phyloP scores from a whole-genome alignment of 1,140 invertebrate species.

The Ctenoplectra terminalis region DNA sequence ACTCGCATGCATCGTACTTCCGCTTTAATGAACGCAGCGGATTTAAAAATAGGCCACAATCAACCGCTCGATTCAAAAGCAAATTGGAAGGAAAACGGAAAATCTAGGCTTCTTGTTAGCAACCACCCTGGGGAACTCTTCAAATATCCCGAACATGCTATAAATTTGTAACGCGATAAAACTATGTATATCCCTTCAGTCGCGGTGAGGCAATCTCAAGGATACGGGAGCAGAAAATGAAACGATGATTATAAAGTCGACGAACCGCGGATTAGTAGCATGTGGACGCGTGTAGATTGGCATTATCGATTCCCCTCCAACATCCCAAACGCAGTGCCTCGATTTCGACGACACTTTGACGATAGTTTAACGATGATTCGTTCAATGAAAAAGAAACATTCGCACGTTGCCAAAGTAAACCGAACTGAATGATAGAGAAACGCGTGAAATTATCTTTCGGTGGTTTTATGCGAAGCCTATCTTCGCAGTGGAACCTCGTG shows the following conservation, averaged over 20 bases:
- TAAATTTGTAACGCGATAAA: constrained; percentile 33
- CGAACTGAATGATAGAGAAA: background rate
- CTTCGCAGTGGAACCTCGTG: background rate
- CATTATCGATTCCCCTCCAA: background rate
- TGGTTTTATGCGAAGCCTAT: background rate
- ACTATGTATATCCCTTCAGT: background rate
- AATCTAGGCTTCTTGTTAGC: constrained; percentile 15
- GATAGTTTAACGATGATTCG: too few species aligned
- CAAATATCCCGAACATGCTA: background rate
- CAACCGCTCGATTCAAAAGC: constrained; percentile 3
- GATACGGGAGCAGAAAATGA: background rate
- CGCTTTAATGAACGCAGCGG: background rate
- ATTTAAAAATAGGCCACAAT: constrained; percentile 13
- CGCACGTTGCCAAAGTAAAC: constrained; percentile 12
- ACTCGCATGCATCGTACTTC: background rate
- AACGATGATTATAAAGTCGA: constrained; percentile 6
- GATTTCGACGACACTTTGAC: background rate
- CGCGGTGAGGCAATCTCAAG: too few species aligned
- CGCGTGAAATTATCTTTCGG: constrained; percentile 8
- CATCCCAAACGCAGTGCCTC: background rate
- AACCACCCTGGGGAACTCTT: background rate
- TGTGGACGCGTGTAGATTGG: background rate
- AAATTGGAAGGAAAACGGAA: constrained; percentile 19
- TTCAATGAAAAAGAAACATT: background rate
- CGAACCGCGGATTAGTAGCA: background rate